Evolutionary conservation across 1,140 invertebrate species (phyloP).

Genomic region (Pseudomyrmex cubaensis): DNA sequence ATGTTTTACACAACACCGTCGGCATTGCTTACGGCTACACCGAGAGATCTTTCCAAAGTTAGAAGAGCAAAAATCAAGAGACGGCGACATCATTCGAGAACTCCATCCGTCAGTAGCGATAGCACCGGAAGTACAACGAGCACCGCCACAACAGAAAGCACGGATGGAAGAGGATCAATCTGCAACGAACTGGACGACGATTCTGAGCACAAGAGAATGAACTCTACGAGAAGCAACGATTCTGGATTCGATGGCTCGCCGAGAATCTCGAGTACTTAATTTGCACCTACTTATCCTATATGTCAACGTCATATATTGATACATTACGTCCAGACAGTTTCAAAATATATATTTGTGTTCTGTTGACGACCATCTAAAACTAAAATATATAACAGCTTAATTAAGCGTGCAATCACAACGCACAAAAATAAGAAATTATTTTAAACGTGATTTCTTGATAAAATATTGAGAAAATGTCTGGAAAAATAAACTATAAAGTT

Average conservation of each 20-base stretch:
- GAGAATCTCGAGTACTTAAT: slow-evolving; percentile 81
- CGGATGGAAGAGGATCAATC: slow-evolving; percentile 78
- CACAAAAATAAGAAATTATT: background rate
- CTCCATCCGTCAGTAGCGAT: slow-evolving; percentile 81
- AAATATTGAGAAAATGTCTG: background rate
- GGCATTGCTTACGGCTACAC: slow-evolving; percentile 81
- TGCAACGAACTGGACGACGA: slow-evolving; percentile 79
- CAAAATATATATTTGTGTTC: background rate
- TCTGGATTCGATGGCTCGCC: slow-evolving; percentile 84
- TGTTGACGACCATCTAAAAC: too few relatives aligned
- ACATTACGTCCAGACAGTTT: background rate
- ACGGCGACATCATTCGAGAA: slow-evolving; percentile 78
- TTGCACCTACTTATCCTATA: background rate
- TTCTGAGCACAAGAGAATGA: slow-evolving; percentile 78
- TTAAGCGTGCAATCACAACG: too few relatives aligned
- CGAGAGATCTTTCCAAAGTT: slow-evolving; percentile 81
- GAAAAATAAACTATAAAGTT: background rate
- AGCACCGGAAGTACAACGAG: slow-evolving; percentile 81
- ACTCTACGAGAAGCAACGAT: slow-evolving; percentile 84
- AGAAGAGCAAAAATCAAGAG: slow-evolving; percentile 81
- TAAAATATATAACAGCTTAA: too few relatives aligned
- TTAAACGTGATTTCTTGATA: background rate
- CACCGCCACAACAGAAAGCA: slow-evolving; percentile 79
- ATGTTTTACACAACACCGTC: slow-evolving; percentile 83
- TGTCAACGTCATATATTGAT: background rate